phyloP scores from a whole-genome alignment of 2,797 vertebrate genomes.

The Alouatta caraya region DNA sequence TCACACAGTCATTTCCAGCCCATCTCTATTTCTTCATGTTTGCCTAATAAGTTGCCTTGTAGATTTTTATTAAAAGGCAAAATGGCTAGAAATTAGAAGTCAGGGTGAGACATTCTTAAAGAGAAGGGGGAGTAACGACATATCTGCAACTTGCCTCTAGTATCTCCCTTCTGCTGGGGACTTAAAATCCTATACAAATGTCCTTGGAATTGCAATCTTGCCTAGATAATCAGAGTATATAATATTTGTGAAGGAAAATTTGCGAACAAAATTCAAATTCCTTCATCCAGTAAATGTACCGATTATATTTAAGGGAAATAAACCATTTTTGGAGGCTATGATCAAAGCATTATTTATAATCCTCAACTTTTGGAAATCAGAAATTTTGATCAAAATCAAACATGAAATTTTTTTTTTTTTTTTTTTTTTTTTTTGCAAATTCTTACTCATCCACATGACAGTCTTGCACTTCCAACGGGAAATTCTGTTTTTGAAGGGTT shows the following conservation, averaged over 20 bases:
- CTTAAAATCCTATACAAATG: not conserved
- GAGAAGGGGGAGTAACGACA: not conserved
- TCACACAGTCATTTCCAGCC: not conserved
- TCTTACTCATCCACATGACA: not conserved
- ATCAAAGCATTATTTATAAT: not conserved
- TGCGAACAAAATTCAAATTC: not conserved
- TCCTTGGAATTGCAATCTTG: no score
- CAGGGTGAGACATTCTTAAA: not conserved
- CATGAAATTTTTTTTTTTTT: not conserved
- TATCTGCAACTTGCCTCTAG: not conserved
- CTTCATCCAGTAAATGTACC: not conserved
- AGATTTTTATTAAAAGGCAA: not conserved
- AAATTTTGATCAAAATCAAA: not conserved
- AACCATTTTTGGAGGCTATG: no score
- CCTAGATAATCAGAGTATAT: not conserved
- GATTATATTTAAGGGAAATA: not conserved
- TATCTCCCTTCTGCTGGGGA: not conserved
- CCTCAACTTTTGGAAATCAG: not conserved
- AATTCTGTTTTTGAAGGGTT: not conserved
- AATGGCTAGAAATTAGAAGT: not conserved
- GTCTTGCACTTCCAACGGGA: not conserved
- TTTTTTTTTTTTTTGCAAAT: not conserved
- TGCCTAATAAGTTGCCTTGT: not conserved
- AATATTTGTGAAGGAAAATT: not conserved
- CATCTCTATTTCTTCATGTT: not conserved